phyloP scores from a whole-genome alignment of 2,113 vertebrate species.

The Hoplias malabaricus region DNA sequence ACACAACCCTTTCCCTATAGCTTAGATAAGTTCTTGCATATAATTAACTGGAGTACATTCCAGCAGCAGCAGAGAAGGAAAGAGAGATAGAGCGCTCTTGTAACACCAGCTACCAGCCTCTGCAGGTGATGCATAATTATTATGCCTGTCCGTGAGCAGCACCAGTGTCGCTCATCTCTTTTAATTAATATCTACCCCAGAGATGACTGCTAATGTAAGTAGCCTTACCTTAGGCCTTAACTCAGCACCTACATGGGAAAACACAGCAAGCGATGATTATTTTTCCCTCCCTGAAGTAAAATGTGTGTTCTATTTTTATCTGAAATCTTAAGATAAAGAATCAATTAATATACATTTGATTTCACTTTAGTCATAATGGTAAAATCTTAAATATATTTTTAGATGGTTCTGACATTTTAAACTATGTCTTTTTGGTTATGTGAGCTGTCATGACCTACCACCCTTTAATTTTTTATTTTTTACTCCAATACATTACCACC shows the following conservation, averaged over 20 bases:
- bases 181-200: constrained; percentile 38
- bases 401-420: too few relatives aligned
- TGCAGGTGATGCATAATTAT: constrained; percentile 29
- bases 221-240: background rate
- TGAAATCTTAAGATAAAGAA: background rate
- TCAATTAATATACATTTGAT: too few relatives aligned
- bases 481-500: too few relatives aligned
- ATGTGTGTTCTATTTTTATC: background rate
- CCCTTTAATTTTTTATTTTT: too few relatives aligned
- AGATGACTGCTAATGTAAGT: constrained; percentile 9
- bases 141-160: background rate
- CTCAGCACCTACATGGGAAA: background rate
- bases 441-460: too few relatives aligned
- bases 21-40: background rate
- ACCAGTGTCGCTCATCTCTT: constrained; percentile 22
- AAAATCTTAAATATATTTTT: too few relatives aligned
- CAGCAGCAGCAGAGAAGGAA: background rate
- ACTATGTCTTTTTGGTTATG: too few relatives aligned
- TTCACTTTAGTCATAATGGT: too few relatives aligned
- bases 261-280: constrained; percentile 8
- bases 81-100: background rate
- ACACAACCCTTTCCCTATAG: background rate
- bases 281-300: background rate
- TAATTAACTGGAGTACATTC: constrained; percentile 13
- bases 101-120: background rate